Conservation (phyloP, 2,888 invertebrate genomes). For the Hydraecia micacea region DNA sequence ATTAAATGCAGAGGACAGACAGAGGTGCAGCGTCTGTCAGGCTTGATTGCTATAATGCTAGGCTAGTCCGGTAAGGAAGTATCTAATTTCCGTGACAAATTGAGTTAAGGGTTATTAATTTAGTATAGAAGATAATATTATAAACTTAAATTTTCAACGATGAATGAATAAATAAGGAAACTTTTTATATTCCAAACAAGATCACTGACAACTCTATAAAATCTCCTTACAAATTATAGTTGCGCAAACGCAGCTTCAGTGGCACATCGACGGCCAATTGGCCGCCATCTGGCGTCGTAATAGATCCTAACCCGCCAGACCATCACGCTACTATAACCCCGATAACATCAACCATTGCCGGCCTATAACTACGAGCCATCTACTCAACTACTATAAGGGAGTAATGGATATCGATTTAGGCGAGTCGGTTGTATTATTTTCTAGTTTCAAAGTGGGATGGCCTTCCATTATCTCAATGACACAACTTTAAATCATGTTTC, state of each 20-base stretch:
- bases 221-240: constrained; percentile 64
- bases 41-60: not conserved
- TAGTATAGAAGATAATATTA: not conserved
- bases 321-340: constrained; percentile 28
- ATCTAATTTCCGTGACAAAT: not conserved
- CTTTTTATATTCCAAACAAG: not conserved
- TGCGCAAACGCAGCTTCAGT: constrained; percentile 76
- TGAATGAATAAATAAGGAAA: not conserved
- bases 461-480: constrained; percentile 66
- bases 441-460: constrained; percentile 41
- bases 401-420: constrained; percentile 38
- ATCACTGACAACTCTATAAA: constrained; percentile 67
- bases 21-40: no score
- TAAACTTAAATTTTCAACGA: not conserved
- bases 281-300: constrained; percentile 77
- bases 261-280: constrained; percentile 74
- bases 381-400: not conserved
- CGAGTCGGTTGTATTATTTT: constrained; percentile 24
- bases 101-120: not conserved
- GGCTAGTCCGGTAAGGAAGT: not conserved
- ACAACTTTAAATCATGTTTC: constrained; percentile 62
- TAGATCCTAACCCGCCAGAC: constrained; percentile 44
- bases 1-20: not conserved
- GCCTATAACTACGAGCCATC: constrained; percentile 13
- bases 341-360: constrained; percentile 42